A percentile compares a stretch with the other conserved stretches of the same genome.
phyloP scores from a whole-genome alignment of 1,140 invertebrate species.

The Harlomillsia oculata region DNA sequence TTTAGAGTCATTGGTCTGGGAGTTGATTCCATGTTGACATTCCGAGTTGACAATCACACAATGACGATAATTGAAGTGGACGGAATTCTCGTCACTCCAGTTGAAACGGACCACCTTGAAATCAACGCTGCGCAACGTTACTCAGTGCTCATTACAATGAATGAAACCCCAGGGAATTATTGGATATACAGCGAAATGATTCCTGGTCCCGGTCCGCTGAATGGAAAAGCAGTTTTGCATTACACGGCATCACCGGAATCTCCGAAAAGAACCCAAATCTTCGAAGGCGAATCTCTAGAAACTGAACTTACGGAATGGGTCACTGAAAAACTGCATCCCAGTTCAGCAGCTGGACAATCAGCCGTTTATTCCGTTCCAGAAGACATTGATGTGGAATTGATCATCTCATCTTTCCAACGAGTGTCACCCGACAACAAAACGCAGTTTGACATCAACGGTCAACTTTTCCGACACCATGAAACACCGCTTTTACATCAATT shows the following conservation, averaged over 20 bases:
- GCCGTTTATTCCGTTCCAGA: constrained; percentile 12
- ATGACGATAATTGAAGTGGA: constrained; percentile 21
- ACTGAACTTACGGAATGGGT: constrained; percentile 10
- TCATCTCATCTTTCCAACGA: constrained; percentile 9
- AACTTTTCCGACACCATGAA: background rate
- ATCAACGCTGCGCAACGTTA: constrained; percentile 26
- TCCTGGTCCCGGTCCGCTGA: constrained; percentile 18
- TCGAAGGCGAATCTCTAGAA: background rate
- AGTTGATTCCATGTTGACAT: constrained; percentile 15
- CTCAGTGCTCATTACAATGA: constrained; percentile 19
- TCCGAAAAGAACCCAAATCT: background rate
- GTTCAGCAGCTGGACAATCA: background rate
- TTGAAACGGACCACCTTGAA: constrained; percentile 18
- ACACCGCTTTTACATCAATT: constrained; percentile 15
- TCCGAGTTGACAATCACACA: constrained; percentile 9
- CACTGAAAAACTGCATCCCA: constrained; percentile 14
- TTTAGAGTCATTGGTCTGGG: constrained; percentile 21
- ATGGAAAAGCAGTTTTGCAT: constrained; percentile 23
- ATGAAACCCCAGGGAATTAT: constrained; percentile 22
- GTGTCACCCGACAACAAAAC: constrained; percentile 7
- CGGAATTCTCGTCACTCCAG: constrained; percentile 18
- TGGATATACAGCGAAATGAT: constrained; percentile 22
- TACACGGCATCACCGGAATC: constrained; percentile 11
- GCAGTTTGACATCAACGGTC: constrained; percentile 21
- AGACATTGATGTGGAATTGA: constrained; percentile 5